phyloP scores from a whole-genome alignment of 2,888 invertebrate species.

The Drosophila mayaguana region DNA sequence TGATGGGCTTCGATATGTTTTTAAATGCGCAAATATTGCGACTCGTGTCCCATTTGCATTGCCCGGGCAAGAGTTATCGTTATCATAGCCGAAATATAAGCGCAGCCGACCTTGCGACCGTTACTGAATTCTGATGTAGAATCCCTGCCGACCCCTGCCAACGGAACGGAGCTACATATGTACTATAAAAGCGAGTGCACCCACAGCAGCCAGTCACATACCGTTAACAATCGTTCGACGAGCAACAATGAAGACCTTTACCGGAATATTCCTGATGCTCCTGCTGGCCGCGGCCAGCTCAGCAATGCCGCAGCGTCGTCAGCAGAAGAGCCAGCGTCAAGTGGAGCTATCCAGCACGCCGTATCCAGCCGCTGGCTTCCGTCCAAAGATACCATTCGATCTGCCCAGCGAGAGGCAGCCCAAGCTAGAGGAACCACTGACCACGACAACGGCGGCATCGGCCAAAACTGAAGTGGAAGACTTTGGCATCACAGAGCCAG shows the following conservation, averaged over 20 bases:
- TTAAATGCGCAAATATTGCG: slow-evolving; percentile 75
- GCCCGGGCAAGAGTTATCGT: slow-evolving; percentile 65
- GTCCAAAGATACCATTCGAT: slow-evolving; percentile 76
- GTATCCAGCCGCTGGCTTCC: slow-evolving; percentile 82
- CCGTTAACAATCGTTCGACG: slow-evolving; percentile 65
- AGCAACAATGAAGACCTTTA: slow-evolving; percentile 60
- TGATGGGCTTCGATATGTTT: slow-evolving; percentile 70
- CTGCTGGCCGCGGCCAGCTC: slow-evolving; percentile 38
- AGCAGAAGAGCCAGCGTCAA: slow-evolving; percentile 62
- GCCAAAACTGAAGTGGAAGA: slow-evolving; percentile 49
- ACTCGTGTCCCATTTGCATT: slow-evolving; percentile 69
- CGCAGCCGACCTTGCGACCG: slow-evolving; percentile 72
- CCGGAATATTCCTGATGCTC: slow-evolving; percentile 55
- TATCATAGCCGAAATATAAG: slow-evolving; percentile 65
- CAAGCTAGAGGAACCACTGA: slow-evolving; percentile 51
- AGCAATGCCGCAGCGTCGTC: slow-evolving; percentile 61
- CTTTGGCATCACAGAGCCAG: slow-evolving; percentile 45
- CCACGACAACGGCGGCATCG: slow-evolving; percentile 44
- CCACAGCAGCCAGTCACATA: slow-evolving; percentile 72
- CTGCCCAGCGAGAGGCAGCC: slow-evolving; percentile 72
- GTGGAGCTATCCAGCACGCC: slow-evolving; percentile 74
- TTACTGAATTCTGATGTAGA: slow-evolving; percentile 81
- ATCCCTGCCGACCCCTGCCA: slow-evolving; percentile 26
- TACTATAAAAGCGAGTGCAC: slow-evolving; percentile 64
- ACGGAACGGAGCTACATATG: background rate